Percentiles rank a stretch among this genome's conserved stretches.
phyloP scores from a whole-genome alignment of 1,140 invertebrate species.

The Cheumatopsyche charites region DNA sequence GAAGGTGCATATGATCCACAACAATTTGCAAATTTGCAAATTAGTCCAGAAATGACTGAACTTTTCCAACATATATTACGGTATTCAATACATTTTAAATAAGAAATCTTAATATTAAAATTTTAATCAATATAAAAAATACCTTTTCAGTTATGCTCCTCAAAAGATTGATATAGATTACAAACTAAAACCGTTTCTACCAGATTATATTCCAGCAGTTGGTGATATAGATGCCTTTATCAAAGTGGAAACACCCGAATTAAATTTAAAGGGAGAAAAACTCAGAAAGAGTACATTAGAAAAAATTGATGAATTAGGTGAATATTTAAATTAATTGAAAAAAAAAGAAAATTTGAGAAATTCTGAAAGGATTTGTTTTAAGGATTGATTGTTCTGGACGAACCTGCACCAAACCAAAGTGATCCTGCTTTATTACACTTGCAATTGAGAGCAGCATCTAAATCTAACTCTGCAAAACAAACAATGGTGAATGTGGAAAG shows the following conservation, averaged over 20 bases:
- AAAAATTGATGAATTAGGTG: conserved; percentile 58
- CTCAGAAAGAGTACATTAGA: conserved; percentile 53
- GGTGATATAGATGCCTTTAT: conserved; percentile 98
- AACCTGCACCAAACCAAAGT: conserved; percentile 93
- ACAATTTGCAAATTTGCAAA: conserved; percentile 82
- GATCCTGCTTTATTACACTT: conserved; percentile 94
- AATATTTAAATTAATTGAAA: no score
- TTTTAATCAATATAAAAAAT: no score
- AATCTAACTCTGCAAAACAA: conserved; percentile 56
- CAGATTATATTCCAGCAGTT: conserved; percentile 96
- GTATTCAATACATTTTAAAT: conserved; percentile 50
- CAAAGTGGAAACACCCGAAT: conserved; percentile 86
- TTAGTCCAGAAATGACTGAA: conserved; percentile 87
- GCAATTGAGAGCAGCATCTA: conserved; percentile 85
- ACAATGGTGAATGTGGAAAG: conserved; percentile 52
- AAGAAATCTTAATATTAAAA: background rate
- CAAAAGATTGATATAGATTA: conserved; percentile 90
- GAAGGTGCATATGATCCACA: conserved; percentile 81
- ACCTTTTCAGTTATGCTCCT: conserved; percentile 81
- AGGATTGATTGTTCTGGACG: conserved; percentile 90
- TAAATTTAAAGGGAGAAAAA: conserved; percentile 53
- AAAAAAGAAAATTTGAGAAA: no score
- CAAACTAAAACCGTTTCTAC: conserved; percentile 92
- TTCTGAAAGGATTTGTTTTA: conserved; percentile 52
- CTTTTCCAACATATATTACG: conserved; percentile 92